Evolutionary conservation across 2,888 invertebrate species (phyloP).

Genomic region (Allacma fusca): DNA sequence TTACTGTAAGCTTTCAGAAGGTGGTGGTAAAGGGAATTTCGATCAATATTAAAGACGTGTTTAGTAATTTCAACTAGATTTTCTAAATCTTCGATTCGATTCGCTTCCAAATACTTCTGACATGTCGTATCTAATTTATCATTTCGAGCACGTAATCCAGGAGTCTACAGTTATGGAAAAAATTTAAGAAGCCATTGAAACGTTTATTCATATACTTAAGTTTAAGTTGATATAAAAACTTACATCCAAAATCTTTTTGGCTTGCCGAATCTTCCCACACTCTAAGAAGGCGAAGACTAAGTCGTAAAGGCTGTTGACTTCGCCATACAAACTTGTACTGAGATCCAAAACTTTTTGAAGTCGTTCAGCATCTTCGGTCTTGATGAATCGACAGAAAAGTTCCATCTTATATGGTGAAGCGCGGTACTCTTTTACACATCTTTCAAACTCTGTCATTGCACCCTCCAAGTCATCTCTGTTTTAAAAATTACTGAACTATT

Average conservation of each 20-base stretch:
- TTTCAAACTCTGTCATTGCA: constrained; percentile 77
- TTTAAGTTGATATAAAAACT: too few species aligned
- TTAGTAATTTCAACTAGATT: constrained; percentile 80
- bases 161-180: constrained; percentile 71
- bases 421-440: constrained; percentile 73
- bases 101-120: constrained; percentile 69
- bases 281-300: constrained; percentile 84
- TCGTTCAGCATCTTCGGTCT: constrained; percentile 77
- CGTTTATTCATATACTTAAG: too few species aligned
- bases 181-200: too few species aligned
- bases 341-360: constrained; percentile 85
- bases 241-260: constrained; percentile 80
- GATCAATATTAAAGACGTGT: constrained; percentile 77
- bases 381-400: constrained; percentile 70
- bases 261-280: constrained; percentile 79
- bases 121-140: constrained; percentile 75
- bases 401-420: constrained; percentile 80
- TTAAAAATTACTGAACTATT: too few species aligned
- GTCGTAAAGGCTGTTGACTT: constrained; percentile 84
- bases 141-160: constrained; percentile 76
- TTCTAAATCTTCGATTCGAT: constrained; percentile 74
- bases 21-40: constrained; percentile 78
- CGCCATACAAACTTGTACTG: constrained; percentile 79
- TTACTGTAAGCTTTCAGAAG: constrained; percentile 75
- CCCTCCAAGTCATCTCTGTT: constrained; percentile 72